phyloP scores from a whole-genome alignment of 1,140 invertebrate genomes.

The Oncopodura yosiiana region DNA sequence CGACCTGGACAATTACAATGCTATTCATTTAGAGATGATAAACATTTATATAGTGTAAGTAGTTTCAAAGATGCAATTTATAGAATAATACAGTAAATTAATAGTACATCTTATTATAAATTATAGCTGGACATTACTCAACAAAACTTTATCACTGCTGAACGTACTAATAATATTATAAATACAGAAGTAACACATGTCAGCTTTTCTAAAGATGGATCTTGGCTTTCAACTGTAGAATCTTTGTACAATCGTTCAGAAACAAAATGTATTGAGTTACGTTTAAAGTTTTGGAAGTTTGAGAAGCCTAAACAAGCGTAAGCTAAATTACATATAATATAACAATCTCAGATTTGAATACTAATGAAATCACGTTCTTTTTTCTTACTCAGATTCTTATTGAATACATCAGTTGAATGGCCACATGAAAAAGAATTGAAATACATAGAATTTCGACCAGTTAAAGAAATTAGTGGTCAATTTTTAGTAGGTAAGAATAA shows the following conservation, averaged over 20 bases:
- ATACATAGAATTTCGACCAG: conserved; percentile 53
- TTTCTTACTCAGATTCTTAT: conserved; percentile 48
- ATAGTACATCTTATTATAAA: conserved; percentile 8
- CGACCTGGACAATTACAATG: conserved; percentile 69
- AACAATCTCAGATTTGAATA: background rate
- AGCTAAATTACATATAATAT: conserved; percentile 29
- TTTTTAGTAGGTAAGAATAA: no score
- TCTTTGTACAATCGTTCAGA: conserved; percentile 47
- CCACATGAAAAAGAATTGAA: conserved; percentile 57
- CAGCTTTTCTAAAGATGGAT: conserved; percentile 53
- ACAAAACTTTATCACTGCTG: conserved; percentile 59
- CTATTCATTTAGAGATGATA: conserved; percentile 56
- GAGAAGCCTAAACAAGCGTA: conserved; percentile 53
- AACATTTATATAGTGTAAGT: conserved; percentile 63
- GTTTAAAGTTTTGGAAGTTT: conserved; percentile 72
- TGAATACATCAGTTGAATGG: conserved; percentile 62
- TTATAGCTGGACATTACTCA: conserved; percentile 63
- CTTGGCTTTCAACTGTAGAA: conserved; percentile 72
- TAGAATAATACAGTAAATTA: background rate
- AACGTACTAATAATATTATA: conserved; percentile 48
- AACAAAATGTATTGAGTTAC: conserved; percentile 49
- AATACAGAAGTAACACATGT: conserved; percentile 60
- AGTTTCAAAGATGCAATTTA: background rate
- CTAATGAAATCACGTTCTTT: conserved; percentile 5
- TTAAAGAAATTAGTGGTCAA: conserved; percentile 26